Base-by-base conservation (phyloP, 2,888 invertebrate species). In the Stegophylla sp. region DNA sequence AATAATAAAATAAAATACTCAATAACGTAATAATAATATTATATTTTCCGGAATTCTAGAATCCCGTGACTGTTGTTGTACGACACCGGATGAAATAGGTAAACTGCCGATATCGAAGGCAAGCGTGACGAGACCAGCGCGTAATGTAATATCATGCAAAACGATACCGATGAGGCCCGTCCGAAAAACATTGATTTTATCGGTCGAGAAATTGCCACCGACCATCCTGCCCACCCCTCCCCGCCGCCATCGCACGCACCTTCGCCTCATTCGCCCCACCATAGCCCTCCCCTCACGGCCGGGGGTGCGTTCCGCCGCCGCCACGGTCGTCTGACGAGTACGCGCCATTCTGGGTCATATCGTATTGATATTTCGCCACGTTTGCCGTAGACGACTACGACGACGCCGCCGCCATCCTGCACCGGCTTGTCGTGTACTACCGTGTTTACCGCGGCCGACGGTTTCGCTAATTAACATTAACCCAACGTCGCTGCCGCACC, bases 121-220 rank as follows among this genome's bases (percentile, higher is more conserved):
- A n/a, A n/a, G n/a, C n/a, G n/a, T n/a, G n/a, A n/a, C n/a, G n/a
- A n/a, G n/a, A 43, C 43, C 7, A 9, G 10, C 43, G 43, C 43
- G 43, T 43, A 9, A 9, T 43, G 10, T 45, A 2, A 45, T 45
- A 45, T 9, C 15, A 63, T 74, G 34, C 63, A 63, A 75, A 75
- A 75, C 41, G 53, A 56, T 23, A 34, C 74, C 48, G 41, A 13
- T 17, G 34, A 15, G 51, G 34, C 41, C 64, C 51, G 64, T 66
- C 64, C 56, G 59, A 43, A 71, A 66, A 71, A 79, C 71, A 79
- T 79, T 79, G 79, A 79, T 79, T 79, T 79, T 79, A 79, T 79
- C 79, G 79, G 69, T 69, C 61, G 79, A 79, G 71, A 71, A 79
- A 79, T 69, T 79, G 61, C 28, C 48, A 45, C 69, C 45, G 43